Evolutionary conservation across 53 echinoderm and acorn worm species (phyloP).

Genomic region (Astropecten irregularis): DNA sequence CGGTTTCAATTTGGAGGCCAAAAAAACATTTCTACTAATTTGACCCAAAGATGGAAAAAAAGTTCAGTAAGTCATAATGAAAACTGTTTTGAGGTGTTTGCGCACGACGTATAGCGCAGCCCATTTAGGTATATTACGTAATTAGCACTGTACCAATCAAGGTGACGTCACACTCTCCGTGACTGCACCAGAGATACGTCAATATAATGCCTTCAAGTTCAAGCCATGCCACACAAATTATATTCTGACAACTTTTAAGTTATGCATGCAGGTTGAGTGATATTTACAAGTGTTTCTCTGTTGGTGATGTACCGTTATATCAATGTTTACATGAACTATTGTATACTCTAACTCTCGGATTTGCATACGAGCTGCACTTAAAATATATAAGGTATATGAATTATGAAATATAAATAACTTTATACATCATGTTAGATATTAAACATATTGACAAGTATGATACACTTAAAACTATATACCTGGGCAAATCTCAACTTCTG

Average conservation of each 20-base stretch:
- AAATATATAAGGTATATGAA: conserved; percentile 47
- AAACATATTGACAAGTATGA: conserved; percentile 57
- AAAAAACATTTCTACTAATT: too few relatives aligned
- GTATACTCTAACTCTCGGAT: conserved; percentile 18
- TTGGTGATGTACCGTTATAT: neutral
- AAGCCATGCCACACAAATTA: too few relatives aligned
- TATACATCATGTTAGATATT: conserved; percentile 63
- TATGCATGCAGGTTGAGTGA: conserved; percentile 7
- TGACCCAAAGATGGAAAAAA: too few relatives aligned
- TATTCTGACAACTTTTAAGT: neutral
- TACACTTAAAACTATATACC: conserved; percentile 57
- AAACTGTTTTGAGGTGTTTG: too few relatives aligned
- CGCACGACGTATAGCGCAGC: too few relatives aligned
- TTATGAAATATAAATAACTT: conserved; percentile 61
- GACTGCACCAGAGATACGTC: too few relatives aligned
- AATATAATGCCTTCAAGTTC: too few relatives aligned
- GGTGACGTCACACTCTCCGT: too few relatives aligned
- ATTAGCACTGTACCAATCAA: too few relatives aligned
- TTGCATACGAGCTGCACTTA: conserved; percentile 46
- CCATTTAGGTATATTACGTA: too few relatives aligned
- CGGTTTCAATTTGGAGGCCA: too few relatives aligned
- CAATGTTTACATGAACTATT: conserved; percentile 3
- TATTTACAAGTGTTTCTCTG: neutral
- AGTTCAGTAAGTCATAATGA: too few relatives aligned
- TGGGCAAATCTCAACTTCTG: conserved; percentile 46